A percentile compares a stretch with the other conserved stretches of the same genome.
Conservation (phyloP, 2,797 vertebrate species). For the Melanotaenia maccullochi region DNA sequence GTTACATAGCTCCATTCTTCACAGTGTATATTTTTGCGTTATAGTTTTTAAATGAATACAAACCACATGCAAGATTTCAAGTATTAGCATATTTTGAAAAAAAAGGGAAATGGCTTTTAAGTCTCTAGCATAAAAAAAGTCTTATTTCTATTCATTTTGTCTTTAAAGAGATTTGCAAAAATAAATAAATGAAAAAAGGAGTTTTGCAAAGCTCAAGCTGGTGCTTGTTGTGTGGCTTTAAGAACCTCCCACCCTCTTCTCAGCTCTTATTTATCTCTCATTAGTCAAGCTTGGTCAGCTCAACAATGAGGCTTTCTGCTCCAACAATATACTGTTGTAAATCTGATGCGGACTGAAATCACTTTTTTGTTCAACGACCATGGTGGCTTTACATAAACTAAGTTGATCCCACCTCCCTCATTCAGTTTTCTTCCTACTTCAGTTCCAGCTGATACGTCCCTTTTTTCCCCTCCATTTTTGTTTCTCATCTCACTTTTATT, state of each 20-base stretch:
- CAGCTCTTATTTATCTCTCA: conserved; percentile 57
- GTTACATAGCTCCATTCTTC: not conserved
- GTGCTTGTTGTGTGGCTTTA: conserved; percentile 21
- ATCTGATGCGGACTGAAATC: conserved; percentile 47
- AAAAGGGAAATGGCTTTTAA: not conserved
- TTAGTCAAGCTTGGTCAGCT: conserved; percentile 67
- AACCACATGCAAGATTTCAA: not conserved
- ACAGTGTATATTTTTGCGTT: not conserved
- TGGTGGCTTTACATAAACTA: conserved; percentile 13
- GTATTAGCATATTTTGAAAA: not conserved
- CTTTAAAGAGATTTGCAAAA: not conserved
- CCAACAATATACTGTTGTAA: conserved; percentile 52
- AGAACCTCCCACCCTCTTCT: conserved; percentile 25
- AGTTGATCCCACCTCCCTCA: not conserved
- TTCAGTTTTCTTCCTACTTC: conserved; percentile 11
- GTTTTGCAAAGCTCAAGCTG: conserved; percentile 7
- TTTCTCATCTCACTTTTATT: not conserved
- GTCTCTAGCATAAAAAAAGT: not conserved
- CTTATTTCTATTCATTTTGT: conserved; percentile 1
- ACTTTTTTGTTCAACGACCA: conserved; percentile 32
- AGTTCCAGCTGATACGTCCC: not conserved
- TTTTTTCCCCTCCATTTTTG: not conserved
- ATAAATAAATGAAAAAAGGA: no score
- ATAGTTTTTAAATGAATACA: not conserved
- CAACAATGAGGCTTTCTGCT: conserved; percentile 45